phyloP scores from a whole-genome alignment of 2,113 vertebrate species.

The Petrocephalus microphthalmus region DNA sequence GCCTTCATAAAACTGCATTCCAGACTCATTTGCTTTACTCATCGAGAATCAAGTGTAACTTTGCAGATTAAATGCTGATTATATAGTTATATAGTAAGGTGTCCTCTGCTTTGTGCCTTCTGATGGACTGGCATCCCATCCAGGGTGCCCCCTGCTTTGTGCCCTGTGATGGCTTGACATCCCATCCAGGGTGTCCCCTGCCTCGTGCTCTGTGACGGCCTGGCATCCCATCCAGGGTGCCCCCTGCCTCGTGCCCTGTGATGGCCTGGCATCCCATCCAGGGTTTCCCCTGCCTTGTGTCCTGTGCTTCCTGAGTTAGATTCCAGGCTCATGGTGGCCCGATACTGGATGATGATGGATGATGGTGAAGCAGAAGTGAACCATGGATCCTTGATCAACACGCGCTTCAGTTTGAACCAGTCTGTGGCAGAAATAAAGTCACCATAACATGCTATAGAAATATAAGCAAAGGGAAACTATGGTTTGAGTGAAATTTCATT shows the following conservation, averaged over 20 bases:
- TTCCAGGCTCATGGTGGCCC: neutral
- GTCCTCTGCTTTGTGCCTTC: no score
- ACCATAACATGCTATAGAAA: neutral
- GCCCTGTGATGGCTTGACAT: no score
- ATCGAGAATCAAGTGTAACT: no score
- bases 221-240: no score
- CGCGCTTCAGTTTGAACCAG: neutral
- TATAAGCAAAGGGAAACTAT: neutral
- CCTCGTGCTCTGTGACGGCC: no score
- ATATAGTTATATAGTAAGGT: neutral
- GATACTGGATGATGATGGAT: neutral
- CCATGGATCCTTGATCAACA: neutral
- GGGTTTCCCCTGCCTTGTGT: neutral
- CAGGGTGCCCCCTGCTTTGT: no score
- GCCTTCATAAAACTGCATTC: neutral
- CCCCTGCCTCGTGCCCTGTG: no score
- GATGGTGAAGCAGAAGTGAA: neutral
- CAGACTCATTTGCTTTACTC: neutral
- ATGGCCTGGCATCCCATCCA: neutral
- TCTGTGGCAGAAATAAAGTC: neutral
- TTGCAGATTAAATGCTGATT: neutral
- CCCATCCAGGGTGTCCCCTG: no score
- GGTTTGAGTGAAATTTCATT: neutral
- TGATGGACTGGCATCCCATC: no score
- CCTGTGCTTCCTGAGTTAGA: neutral